phyloP scores from a whole-genome alignment of 2,113 vertebrate species.

The Semnornis frantzii region DNA sequence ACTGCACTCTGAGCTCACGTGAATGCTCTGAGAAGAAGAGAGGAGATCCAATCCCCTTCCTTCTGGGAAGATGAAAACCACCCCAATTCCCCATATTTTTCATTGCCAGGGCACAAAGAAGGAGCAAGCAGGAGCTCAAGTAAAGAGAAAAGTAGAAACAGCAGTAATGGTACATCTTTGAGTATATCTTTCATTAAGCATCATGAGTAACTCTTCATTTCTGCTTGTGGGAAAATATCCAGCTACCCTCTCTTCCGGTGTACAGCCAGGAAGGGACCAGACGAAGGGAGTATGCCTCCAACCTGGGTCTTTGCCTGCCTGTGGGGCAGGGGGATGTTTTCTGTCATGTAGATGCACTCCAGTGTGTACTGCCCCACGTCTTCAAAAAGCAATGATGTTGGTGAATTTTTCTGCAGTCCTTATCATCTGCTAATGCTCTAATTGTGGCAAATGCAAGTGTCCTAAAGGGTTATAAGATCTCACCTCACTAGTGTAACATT shows the following conservation, averaged over 20 bases:
- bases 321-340: not conserved
- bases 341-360: not conserved
- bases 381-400: not conserved
- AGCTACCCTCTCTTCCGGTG: not conserved
- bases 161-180: not conserved
- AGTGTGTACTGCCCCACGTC: not conserved
- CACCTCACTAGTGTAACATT: not conserved
- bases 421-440: not conserved
- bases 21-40: not conserved
- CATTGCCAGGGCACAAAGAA: not conserved
- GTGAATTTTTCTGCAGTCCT: not conserved
- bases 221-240: not conserved
- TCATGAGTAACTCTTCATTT: not conserved
- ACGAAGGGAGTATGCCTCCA: accelerated
- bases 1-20: not conserved
- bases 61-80: not conserved
- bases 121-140: accelerated
- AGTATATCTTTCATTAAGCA: not conserved
- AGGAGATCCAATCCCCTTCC: not conserved
- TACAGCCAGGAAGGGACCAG: not conserved
- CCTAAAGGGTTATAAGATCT: not conserved
- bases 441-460: not conserved
- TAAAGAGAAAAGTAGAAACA: not conserved
- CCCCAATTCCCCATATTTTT: not conserved
- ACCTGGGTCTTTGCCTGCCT: not conserved